Conservation (phyloP, 2,797 vertebrate genomes). For the Rhynchotus rufescens region DNA sequence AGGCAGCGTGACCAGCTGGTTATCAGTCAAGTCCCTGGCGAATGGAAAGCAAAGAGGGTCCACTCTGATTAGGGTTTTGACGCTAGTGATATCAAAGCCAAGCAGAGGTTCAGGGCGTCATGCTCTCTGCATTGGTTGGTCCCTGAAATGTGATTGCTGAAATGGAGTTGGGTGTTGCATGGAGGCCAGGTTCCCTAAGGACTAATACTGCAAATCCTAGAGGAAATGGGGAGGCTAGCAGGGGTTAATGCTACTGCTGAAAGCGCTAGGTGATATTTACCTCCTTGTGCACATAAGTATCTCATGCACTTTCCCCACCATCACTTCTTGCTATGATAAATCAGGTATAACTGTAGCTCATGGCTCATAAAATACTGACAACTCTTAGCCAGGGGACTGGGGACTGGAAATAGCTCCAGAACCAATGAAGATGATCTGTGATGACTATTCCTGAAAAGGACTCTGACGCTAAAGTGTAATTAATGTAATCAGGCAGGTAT, state of each 20-base stretch:
- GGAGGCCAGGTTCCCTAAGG: not conserved
- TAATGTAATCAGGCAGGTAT: not conserved
- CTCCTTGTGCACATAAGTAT: accelerated
- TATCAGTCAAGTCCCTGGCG: conserved; percentile 90
- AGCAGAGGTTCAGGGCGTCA: not conserved
- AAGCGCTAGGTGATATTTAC: not conserved
- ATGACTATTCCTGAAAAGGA: not conserved
- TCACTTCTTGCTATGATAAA: not conserved
- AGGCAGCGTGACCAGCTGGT: conserved; percentile 86
- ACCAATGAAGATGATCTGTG: not conserved
- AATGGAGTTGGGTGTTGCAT: not conserved
- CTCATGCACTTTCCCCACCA: not conserved
- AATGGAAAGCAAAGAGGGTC: conserved; percentile 6
- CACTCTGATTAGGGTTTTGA: not conserved
- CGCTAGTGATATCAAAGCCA: not conserved
- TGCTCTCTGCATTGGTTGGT: not conserved
- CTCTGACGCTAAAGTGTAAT: not conserved
- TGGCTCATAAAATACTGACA: not conserved
- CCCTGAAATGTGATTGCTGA: not conserved
- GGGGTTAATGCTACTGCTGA: not conserved
- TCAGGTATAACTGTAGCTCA: not conserved
- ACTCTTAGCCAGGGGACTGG: not conserved
- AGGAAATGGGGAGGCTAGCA: not conserved
- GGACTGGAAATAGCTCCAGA: not conserved
- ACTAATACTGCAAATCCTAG: not conserved